Conservation (phyloP, 2,797 vertebrate genomes). For the Coendou prehensilis region DNA sequence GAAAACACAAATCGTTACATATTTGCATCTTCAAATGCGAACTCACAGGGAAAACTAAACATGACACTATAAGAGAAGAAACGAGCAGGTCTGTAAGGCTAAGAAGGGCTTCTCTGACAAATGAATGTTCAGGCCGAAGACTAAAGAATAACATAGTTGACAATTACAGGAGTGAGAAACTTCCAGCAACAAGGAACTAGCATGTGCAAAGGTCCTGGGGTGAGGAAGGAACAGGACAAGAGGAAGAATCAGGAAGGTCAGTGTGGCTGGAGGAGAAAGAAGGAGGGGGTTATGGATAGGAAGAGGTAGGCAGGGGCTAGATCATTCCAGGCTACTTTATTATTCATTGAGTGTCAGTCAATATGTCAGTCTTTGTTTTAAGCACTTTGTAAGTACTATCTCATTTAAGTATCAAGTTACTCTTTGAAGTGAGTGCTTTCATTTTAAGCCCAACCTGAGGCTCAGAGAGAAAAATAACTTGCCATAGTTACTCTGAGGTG, state of each 20-base stretch:
- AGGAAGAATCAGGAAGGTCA: not conserved
- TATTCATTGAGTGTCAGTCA: not conserved
- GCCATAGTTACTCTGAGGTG: not conserved
- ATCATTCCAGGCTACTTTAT: not conserved
- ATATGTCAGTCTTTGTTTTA: not conserved
- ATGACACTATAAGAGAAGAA: not conserved
- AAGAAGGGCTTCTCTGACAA: conserved; percentile 5
- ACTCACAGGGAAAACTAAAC: not conserved
- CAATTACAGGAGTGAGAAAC: not conserved
- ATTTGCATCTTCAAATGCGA: not conserved
- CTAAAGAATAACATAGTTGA: not conserved
- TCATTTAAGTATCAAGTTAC: not conserved
- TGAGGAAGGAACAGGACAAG: not conserved
- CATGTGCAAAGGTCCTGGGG: not conserved
- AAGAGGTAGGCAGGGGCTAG: not conserved
- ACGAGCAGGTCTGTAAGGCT: not conserved
- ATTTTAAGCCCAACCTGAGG: not conserved
- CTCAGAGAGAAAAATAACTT: conserved; percentile 8
- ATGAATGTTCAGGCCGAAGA: not conserved
- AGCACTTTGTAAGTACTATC: not conserved
- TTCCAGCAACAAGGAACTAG: not conserved
- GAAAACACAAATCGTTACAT: not conserved
- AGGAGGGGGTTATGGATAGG: not conserved
- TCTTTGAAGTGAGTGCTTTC: conserved; percentile 42
- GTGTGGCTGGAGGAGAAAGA: not conserved